Conservation (phyloP, 2,797 vertebrate genomes). For the Harpagifer antarcticus region DNA sequence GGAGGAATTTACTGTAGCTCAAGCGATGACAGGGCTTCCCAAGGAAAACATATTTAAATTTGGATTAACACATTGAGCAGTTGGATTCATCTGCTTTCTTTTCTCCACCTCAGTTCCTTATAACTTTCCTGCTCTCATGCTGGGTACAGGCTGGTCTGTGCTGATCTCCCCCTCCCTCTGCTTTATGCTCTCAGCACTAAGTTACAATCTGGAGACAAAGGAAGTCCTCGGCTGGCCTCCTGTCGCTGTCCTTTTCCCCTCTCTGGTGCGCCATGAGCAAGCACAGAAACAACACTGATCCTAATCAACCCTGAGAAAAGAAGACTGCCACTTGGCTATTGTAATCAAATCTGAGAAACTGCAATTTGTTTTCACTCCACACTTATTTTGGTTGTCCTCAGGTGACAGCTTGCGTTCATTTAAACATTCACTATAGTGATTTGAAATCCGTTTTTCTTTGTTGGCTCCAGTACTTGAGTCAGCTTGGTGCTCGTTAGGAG, state of each 20-base stretch:
- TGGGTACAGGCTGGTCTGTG: constrained; percentile 9
- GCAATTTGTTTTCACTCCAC: neutral
- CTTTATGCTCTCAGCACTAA: constrained; percentile 45
- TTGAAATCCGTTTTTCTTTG: neutral
- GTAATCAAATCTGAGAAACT: constrained; percentile 31
- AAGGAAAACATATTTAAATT: constrained; percentile 31
- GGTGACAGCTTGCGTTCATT: neutral
- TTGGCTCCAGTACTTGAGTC: constrained; percentile 1
- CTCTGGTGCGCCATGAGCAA: constrained; percentile 23
- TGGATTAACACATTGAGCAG: constrained; percentile 36
- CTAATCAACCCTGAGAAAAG: constrained; percentile 37
- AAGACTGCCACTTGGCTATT: constrained; percentile 1
- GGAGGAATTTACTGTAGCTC: constrained; percentile 56
- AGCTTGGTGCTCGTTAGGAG: constrained; percentile 6
- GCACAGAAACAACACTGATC: constrained; percentile 36
- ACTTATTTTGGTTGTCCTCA: constrained; percentile 8
- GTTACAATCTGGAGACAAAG: constrained; percentile 78
- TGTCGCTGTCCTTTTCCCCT: constrained; percentile 39
- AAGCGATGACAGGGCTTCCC: constrained; percentile 39
- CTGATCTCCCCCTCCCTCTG: constrained; percentile 12
- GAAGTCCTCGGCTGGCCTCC: constrained; percentile 62
- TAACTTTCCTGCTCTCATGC: constrained; percentile 28
- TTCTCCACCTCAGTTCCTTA: neutral
- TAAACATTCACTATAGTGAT: too few species aligned
- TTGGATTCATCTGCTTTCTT: constrained; percentile 15